These are phyloP conservation scores for Chelonoidis abingdonii DNA, from an alignment of 2,113 vertebrate species.

Conservation along the genomic window DNA sequence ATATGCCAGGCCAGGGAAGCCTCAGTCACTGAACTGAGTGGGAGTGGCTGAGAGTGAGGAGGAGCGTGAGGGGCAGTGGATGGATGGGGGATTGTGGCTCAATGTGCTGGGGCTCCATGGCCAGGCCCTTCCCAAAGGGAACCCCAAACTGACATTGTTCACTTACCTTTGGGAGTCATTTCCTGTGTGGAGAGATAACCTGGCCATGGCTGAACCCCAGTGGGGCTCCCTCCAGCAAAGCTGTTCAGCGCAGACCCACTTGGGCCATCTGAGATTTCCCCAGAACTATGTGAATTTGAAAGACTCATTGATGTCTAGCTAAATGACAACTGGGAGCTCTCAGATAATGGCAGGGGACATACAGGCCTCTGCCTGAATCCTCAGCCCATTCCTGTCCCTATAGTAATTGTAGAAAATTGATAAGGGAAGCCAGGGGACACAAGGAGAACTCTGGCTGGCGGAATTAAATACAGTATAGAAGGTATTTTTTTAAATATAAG, in stretches of 20 bases:
- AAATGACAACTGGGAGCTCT: not conserved
- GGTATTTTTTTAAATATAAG: not conserved
- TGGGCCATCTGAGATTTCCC: not conserved
- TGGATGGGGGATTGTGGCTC: not conserved
- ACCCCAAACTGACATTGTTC: not conserved
- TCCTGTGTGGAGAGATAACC: not conserved
- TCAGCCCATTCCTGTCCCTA: not conserved
- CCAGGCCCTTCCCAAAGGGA: not conserved
- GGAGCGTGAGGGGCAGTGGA: not conserved
- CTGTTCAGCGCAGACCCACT: not conserved
- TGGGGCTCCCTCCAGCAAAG: not conserved
- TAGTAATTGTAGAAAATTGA: not conserved
- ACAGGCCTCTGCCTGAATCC: not conserved
- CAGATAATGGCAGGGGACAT: not conserved
- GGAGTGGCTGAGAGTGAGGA: not conserved
- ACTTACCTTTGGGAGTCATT: not conserved
- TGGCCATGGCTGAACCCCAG: not conserved
- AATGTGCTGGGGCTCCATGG: not conserved
- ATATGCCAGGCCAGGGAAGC: not conserved
- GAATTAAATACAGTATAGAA: not conserved
- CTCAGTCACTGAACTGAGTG: not conserved
- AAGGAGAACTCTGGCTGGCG: not conserved
- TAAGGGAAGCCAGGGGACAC: not conserved
- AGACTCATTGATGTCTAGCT: not conserved
- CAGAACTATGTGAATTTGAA: not conserved